phyloP scores from a whole-genome alignment of 1,140 invertebrate species.

The Ceratina australensis region DNA sequence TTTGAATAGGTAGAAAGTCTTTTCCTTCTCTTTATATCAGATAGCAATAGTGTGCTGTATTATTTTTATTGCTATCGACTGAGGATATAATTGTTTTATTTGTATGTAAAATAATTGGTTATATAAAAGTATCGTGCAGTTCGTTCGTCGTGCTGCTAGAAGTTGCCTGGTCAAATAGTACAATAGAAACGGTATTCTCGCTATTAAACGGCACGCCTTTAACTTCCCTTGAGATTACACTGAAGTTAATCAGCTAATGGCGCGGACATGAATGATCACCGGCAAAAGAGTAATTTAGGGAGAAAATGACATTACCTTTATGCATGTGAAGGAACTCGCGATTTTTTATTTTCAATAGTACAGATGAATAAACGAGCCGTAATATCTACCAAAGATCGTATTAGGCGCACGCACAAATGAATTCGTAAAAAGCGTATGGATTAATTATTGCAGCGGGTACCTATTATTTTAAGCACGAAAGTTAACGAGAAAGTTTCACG shows the following conservation, averaged over 20 bases:
- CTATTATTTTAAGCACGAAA: no score
- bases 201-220: slow-evolving; percentile 45
- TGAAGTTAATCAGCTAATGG: slow-evolving; percentile 65
- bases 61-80: no score
- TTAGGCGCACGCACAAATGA: not conserved
- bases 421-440: not conserved
- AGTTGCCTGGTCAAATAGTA: not conserved
- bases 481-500: slow-evolving; percentile 2
- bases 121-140: no score
- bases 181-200: not conserved
- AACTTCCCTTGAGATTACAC: slow-evolving; percentile 28
- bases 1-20: no score
- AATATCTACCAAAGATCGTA: not conserved
- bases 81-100: no score
- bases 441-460: not conserved
- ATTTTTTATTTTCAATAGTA: not conserved
- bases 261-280: slow-evolving; percentile 16
- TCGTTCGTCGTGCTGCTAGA: not conserved
- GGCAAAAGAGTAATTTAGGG: not conserved
- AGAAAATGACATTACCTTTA: not conserved
- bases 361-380: not conserved
- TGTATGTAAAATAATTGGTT: no score
- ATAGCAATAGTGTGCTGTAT: no score
- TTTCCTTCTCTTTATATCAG: no score
- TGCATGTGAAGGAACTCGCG: not conserved